These are phyloP conservation scores for Champsocephalus esox DNA, from an alignment of 2,797 vertebrate genomes.

Conservation along the genomic window DNA sequence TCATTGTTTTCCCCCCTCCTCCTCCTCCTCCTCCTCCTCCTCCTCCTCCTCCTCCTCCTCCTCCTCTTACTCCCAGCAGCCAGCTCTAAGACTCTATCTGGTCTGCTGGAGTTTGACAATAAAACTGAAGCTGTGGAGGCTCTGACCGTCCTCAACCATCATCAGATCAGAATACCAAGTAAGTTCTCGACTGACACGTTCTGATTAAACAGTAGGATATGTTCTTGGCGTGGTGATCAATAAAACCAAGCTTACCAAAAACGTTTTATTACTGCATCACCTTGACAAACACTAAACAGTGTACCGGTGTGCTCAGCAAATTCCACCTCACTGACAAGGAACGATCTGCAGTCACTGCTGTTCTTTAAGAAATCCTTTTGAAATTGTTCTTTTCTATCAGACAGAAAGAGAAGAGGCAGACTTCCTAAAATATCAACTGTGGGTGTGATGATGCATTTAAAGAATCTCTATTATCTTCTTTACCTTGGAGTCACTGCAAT, in stretches of 20 bases:
- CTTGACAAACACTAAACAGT: not conserved
- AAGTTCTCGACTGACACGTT: constrained; percentile 48
- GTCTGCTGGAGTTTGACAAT: constrained; percentile 93
- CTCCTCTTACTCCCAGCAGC: constrained; percentile 74
- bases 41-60: not conserved
- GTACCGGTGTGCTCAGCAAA: not conserved
- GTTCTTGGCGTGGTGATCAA: not conserved
- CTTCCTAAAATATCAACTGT: not conserved
- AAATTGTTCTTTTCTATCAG: no score
- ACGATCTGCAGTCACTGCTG: not conserved
- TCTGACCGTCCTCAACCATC: constrained; percentile 95
- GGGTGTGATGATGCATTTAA: constrained; percentile 2
- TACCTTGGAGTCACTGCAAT: not conserved
- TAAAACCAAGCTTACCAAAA: not conserved
- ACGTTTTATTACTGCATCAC: not conserved
- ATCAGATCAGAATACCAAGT: constrained; percentile 96
- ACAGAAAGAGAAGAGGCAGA: not conserved
- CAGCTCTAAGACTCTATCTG: constrained; percentile 93
- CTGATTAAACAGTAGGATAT: not conserved
- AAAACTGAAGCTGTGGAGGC: constrained; percentile 94
- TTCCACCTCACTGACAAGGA: not conserved
- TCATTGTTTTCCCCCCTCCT: not conserved
- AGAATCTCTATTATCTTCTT: not conserved
- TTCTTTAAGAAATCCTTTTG: not conserved
- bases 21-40: no score